A percentile compares a stretch with the other conserved stretches of the same genome.
Conservation (phyloP, 2,888 invertebrate species). For the Tachina fera region DNA sequence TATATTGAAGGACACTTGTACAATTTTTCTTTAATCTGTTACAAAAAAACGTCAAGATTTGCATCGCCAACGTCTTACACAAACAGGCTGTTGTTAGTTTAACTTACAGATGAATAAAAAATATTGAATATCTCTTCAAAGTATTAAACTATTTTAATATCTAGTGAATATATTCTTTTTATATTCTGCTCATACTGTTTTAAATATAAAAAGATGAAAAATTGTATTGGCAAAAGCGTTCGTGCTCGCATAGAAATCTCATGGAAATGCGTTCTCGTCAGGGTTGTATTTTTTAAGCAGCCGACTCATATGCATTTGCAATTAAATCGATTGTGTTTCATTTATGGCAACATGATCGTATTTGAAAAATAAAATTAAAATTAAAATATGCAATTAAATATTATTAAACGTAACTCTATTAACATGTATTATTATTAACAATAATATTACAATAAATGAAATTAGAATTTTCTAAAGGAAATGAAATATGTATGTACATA, state of each 20-base stretch:
- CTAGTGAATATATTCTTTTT: slow-evolving; percentile 6
- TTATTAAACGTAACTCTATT: slow-evolving; percentile 28
- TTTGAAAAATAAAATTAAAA: slow-evolving; percentile 43
- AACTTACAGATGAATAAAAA: too few relatives aligned
- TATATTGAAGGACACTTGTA: too few relatives aligned
- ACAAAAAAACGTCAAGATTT: too few relatives aligned
- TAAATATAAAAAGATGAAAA: background rate
- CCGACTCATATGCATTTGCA: slow-evolving; percentile 43
- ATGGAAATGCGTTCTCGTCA: slow-evolving; percentile 53
- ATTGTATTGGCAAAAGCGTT: slow-evolving; percentile 13
- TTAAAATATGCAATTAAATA: slow-evolving; percentile 56
- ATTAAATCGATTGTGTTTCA: slow-evolving; percentile 44
- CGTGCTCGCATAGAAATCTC: slow-evolving; percentile 10
- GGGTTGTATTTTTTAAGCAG: slow-evolving; percentile 15
- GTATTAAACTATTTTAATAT: background rate
- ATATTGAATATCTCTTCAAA: background rate
- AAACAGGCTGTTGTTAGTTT: too few relatives aligned
- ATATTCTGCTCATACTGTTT: background rate
- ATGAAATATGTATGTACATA: slow-evolving; percentile 14
- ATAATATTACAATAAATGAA: slow-evolving; percentile 33
- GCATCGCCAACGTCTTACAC: too few relatives aligned
- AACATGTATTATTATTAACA: slow-evolving; percentile 24
- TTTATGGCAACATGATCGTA: slow-evolving; percentile 64
- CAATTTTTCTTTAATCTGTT: too few relatives aligned
- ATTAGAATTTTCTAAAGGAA: slow-evolving; percentile 24